phyloP scores from a whole-genome alignment of 2,113 vertebrate species.

The Myocastor coypus region DNA sequence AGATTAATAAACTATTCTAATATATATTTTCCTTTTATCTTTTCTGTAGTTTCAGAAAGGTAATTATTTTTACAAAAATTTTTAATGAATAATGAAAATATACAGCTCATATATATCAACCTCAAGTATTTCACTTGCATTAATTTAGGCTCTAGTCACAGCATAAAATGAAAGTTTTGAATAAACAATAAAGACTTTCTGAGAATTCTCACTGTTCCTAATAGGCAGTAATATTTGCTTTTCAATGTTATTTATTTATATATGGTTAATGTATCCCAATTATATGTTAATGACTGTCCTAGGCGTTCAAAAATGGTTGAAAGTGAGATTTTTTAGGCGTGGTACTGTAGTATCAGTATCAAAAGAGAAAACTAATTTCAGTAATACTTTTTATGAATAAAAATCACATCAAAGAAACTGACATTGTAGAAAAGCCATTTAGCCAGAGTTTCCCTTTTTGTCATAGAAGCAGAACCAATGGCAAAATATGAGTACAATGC shows the following conservation, averaged over 20 bases:
- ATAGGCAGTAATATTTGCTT: constrained; percentile 27
- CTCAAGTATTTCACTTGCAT: constrained; percentile 38
- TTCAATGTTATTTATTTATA: constrained; percentile 28
- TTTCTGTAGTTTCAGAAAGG: constrained; percentile 50
- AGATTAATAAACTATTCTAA: constrained; percentile 18
- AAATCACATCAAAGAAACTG: constrained; percentile 41
- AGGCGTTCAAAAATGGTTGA: constrained; percentile 33
- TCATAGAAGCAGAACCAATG: constrained; percentile 61
- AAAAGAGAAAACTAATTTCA: constrained; percentile 56
- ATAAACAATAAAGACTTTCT: constrained; percentile 50
- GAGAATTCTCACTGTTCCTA: constrained; percentile 42
- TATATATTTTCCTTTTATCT: constrained; percentile 25
- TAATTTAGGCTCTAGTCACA: constrained; percentile 38
- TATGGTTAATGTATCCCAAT: background rate
- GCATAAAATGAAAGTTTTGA: constrained; percentile 41
- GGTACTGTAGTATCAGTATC: background rate
- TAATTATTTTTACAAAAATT: constrained; percentile 41
- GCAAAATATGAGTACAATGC: constrained; percentile 55
- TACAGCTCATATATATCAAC: background rate
- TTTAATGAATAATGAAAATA: constrained; percentile 26
- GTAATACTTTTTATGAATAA: constrained; percentile 43
- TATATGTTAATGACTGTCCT: background rate
- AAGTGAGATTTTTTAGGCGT: constrained; percentile 37
- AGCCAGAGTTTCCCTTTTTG: constrained; percentile 34
- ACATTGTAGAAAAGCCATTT: constrained; percentile 58